Evolutionary conservation across 2,888 invertebrate species (phyloP), one percentile per base, ranked within the genome.

Genomic region (Alcis repandata): DNA sequence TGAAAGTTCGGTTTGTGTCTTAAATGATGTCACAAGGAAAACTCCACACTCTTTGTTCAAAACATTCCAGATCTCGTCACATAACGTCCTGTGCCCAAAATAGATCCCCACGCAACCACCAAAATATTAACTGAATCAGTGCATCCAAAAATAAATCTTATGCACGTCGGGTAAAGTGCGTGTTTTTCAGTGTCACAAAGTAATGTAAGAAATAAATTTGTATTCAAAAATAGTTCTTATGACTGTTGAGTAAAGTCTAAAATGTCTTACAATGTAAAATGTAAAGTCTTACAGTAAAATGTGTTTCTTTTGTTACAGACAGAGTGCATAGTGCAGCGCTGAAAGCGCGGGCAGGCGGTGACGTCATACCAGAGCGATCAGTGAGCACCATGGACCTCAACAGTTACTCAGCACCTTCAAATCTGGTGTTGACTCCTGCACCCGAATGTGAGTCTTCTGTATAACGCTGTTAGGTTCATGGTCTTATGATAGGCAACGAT

Each of bases 351-450:
- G 93, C 91, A 38, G 93, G 93, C 53, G 93, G 93, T 77, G 93
- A 92, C 83, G 87, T 92, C 76, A 70, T 84, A 11, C 87, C 87
- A 22, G 92, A 91, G 60, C 84, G 89, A n/a, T 84, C 91, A 1
- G 87, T 88, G 63, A 87, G 88, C 70, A 81, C 85, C 32, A 80
- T 92, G 63, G 92, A 91, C 75, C 85, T 92, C 62, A 84, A 85
- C 67, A 90, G 88, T 38, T 91, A 85, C 78, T 75, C 90, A 20
- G 85, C 92, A 15, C 90, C 92, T 27, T 90, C 93, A 7, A 92
- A 92, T 72, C 79, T 93, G 67, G 92, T 92, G 40, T 89, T 93
- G 68, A 93, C 92, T 54, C 92, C 92, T 15, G 92, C 92, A 33
- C 92, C 92, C 0, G 92, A 93, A 85, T 93, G 92, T 92, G 74